Evolutionary conservation across 35 echinoderm and acorn worm genomes (phyloP), one percentile per base, ranked within the genome.

Genomic region (Nesometra sesokonis): DNA sequence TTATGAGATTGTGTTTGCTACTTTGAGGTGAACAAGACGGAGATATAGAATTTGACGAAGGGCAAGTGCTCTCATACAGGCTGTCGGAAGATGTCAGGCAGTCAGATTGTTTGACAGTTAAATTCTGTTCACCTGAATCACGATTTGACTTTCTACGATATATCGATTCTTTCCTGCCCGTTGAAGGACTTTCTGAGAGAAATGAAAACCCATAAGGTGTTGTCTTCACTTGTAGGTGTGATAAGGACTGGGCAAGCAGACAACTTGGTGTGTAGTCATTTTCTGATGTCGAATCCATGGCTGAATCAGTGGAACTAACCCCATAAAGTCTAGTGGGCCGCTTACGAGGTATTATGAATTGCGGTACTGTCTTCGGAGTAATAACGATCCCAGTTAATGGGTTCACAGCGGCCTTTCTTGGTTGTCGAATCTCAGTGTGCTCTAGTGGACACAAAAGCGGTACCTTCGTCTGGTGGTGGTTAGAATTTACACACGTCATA

Each of bases 191-290:
- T 7, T 39, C 21, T 34, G 82, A 31, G 31, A 93, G 67, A 37
- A 32, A 77, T 5, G 76, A 31, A 85, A 93, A 93, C 4, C 91
- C 91, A 37, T 93, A 93, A 11, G 86, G 80, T 80, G 91, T 88
- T 34, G 31, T 47, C n/a, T 46, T 36, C 37, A 37, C 84, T 27
- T 76, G 87, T 31, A 93, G 32, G 57, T 93, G 91, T 31, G 67
- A 35, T 0, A 83, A 47, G 15, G 91, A 82, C 86, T 84, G 84
- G 27, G 91, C 83, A 11, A 93, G 76, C 11, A 46, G 83, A 31
- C 82, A 76, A 19, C 86, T 84, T 38, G 91, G 91, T 38, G 85
- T 84, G 13, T 82, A 52, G 3, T 32, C 36, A 32, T 30, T 23
- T 0, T 32, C 87, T 0, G 32, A 35, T 35, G 40, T 0, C 32